Conservation (phyloP, 2,797 vertebrate species). For the Psittacula derbiana region DNA sequence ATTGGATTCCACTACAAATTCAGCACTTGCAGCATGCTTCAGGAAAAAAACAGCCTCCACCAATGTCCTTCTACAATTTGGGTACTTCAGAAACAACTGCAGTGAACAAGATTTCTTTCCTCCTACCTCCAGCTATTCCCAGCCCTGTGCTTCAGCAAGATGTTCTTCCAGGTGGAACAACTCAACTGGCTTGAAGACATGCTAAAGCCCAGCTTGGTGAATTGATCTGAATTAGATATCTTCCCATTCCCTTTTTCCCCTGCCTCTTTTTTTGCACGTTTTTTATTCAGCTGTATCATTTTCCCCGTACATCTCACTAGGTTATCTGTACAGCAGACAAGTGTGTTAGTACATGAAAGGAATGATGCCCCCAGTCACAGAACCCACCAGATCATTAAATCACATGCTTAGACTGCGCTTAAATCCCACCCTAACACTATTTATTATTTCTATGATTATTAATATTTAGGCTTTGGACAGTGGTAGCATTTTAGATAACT, state of each 20-base stretch:
- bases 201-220: fast-evolving
- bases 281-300: neutral
- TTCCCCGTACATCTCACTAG: neutral
- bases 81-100: neutral
- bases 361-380: neutral
- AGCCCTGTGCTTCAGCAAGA: neutral
- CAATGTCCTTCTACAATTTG: neutral
- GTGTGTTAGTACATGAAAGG: neutral
- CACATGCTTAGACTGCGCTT: neutral
- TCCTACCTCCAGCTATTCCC: neutral
- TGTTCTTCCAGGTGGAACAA: neutral
- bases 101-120: neutral
- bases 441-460: neutral
- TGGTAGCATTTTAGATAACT: neutral
- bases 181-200: neutral
- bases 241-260: neutral
- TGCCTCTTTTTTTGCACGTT: fast-evolving
- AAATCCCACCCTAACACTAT: neutral
- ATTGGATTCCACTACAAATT: neutral
- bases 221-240: neutral
- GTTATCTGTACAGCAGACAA: neutral
- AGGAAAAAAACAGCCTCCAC: neutral
- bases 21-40: neutral
- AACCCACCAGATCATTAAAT: neutral
- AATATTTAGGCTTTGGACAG: neutral